phyloP scores from a whole-genome alignment of 2,113 vertebrate genomes.

The Pachyramphus minor region DNA sequence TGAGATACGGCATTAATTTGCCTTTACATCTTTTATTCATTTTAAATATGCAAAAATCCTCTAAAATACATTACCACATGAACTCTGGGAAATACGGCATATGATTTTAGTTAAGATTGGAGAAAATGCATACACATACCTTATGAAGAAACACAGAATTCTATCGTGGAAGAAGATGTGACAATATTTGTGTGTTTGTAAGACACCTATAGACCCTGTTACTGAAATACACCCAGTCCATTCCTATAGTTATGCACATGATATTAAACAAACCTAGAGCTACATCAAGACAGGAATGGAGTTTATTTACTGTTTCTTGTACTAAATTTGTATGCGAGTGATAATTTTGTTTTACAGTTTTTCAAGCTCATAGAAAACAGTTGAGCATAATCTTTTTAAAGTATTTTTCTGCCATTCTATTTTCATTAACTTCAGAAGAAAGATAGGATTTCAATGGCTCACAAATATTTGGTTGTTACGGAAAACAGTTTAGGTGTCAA shows the following conservation, averaged over 20 bases:
- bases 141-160: neutral
- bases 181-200: neutral
- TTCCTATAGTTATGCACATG: neutral
- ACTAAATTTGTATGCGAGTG: neutral
- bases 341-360: neutral
- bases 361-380: neutral
- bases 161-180: neutral
- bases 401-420: neutral
- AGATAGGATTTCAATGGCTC: neutral
- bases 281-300: neutral
- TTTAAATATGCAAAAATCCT: constrained; percentile 21
- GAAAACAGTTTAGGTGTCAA: neutral
- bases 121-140: neutral
- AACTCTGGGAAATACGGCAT: constrained; percentile 19
- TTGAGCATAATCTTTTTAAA: neutral
- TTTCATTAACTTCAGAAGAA: constrained; percentile 1
- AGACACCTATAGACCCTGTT: neutral
- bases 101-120: neutral
- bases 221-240: neutral
- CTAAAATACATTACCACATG: neutral
- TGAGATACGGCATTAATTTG: constrained; percentile 49
- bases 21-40: constrained; percentile 59
- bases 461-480: neutral
- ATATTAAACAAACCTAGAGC: neutral
- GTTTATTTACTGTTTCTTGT: neutral